Evolutionary conservation across 2,113 vertebrate genomes (phyloP), one percentile per base, ranked within the genome.

Genomic region (Pica pica): DNA sequence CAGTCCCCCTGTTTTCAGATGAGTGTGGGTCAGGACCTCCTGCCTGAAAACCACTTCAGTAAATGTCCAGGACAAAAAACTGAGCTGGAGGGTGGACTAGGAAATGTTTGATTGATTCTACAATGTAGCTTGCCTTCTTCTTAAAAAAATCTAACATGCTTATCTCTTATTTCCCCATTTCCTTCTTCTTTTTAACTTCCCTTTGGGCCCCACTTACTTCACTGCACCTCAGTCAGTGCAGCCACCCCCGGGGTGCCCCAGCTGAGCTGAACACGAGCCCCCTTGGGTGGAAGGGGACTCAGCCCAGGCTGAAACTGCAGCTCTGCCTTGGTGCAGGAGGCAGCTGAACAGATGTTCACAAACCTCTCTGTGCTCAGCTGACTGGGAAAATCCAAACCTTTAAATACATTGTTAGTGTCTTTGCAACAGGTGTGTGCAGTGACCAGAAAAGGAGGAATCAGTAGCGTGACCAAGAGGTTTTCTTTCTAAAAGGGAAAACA

Each of bases 171-270:
- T 50, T 70, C 39, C 56, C 16, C 26, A 20, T 78, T 91, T 95
- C 64, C 76, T 95, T 95, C 91, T n/a, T 73, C n/a, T 87, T 89
- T 42, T 49, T n/a, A 22, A 55, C 56, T 93, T 93, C 65, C 42
- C 39, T 63, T 84, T 78, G 35, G 28, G 8, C 31, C 13, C 76
- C 14, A 0, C 3, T 26, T 59, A 13, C 1, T 2, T 69, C 69
- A 49, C 16, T 89, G 23, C 0, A 0, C 17, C 13, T 42, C 39
- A 12, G 75, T 27, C 6, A 17, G 37, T 24, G 70, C 65, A 64
- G 55, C 1, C 60, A 46, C 15, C 18, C 53, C 52, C 0, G 0
- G 75, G 7, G 16, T 52, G 46, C 33, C 41, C 31, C 53, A 56
- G 41, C 78, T 46, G 77, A 46, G 57, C 57, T 47, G 37, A 23